Percentiles rank a stretch among this genome's conserved stretches.
These are phyloP conservation scores for Poecile atricapillus DNA, from an alignment of 2,113 vertebrate genomes.

Conservation along the genomic window DNA sequence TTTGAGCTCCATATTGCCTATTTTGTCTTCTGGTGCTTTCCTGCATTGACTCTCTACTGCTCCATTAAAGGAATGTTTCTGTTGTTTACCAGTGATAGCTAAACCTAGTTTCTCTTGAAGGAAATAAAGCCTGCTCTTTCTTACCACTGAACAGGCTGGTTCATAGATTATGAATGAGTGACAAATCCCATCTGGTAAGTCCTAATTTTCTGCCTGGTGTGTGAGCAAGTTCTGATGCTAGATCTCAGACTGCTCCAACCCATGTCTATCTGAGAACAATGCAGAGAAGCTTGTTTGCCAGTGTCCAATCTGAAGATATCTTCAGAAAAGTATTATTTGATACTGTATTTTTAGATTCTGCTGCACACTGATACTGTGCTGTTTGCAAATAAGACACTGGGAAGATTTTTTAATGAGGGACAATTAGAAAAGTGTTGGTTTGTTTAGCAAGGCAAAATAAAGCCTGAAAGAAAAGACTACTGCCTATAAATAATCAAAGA, in stretches of 20 bases:
- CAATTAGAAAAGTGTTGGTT: not conserved
- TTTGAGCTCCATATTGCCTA: not conserved
- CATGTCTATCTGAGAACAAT: not conserved
- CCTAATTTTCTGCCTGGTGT: not conserved
- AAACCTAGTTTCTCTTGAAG: not conserved
- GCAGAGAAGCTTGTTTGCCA: not conserved
- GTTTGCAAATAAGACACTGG: not conserved
- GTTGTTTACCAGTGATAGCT: not conserved
- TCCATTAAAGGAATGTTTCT: not conserved
- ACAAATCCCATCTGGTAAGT: not conserved
- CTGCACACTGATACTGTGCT: not conserved
- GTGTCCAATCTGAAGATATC: not conserved
- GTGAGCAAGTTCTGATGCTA: not conserved
- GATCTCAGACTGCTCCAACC: not conserved
- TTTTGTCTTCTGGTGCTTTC: not conserved
- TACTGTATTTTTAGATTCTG: not conserved
- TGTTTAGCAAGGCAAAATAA: not conserved
- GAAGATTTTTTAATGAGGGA: not conserved
- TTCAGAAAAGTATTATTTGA: not conserved
- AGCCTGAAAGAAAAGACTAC: not conserved
- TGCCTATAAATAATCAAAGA: not conserved
- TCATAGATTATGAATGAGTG: not conserved
- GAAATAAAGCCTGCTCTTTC: not conserved
- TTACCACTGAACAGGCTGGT: not conserved
- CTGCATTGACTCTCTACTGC: not conserved